Conservation (phyloP, 2,113 vertebrate genomes). For the Terrapene triunguis region DNA sequence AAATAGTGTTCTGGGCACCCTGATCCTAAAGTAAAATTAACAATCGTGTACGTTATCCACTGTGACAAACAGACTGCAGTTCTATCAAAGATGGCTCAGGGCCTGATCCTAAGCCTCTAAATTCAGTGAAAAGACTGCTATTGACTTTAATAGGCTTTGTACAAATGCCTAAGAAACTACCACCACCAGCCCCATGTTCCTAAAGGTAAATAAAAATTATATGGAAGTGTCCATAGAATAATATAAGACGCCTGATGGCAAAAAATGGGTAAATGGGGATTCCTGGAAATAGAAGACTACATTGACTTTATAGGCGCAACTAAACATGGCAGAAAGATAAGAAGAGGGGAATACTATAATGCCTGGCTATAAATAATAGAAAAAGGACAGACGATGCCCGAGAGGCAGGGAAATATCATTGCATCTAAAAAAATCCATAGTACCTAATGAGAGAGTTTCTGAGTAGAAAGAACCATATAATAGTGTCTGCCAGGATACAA, state of each 20-base stretch:
- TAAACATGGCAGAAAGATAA: background rate
- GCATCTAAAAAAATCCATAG: background rate
- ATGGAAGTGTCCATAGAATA: background rate
- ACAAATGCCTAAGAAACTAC: background rate
- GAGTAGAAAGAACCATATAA: background rate
- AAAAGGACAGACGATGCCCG: background rate
- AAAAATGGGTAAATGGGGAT: background rate
- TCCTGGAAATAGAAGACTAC: slow-evolving; percentile 4
- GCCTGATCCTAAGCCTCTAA: background rate
- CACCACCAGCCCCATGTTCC: background rate
- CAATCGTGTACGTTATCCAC: background rate
- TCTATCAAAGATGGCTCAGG: background rate
- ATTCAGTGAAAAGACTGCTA: background rate
- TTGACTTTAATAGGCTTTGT: background rate
- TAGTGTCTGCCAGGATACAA: background rate
- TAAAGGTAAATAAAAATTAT: background rate
- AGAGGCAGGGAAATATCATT: background rate
- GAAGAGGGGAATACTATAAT: background rate
- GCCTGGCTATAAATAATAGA: background rate
- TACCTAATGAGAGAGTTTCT: background rate
- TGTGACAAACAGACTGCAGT: background rate
- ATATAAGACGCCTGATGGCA: background rate
- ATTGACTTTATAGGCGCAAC: slow-evolving; percentile 13
- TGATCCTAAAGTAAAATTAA: slow-evolving; percentile 7
- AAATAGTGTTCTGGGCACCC: background rate